Conservation (phyloP, 1,140 invertebrate genomes). For the Drosophila nigromelanica region DNA sequence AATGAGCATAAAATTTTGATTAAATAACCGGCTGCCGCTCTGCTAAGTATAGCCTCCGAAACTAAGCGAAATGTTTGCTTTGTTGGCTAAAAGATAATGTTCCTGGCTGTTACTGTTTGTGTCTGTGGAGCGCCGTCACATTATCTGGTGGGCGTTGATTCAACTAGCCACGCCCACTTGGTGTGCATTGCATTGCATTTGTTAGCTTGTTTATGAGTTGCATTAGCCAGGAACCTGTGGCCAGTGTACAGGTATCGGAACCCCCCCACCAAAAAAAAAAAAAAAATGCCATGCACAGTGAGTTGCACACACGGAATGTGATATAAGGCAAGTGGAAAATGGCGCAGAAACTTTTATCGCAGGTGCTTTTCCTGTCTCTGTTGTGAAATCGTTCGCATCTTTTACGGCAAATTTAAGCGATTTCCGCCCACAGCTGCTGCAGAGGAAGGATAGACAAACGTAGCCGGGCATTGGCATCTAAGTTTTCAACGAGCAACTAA, state of each 20-base stretch:
- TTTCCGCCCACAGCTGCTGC: slow-evolving; percentile 51
- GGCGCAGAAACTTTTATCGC: slow-evolving; percentile 79
- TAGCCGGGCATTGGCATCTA: slow-evolving; percentile 43
- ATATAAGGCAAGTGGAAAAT: slow-evolving; percentile 70
- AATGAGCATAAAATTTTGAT: no score
- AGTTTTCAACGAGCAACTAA: slow-evolving; percentile 65
- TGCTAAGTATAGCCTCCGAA: no score
- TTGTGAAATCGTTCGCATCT: slow-evolving; percentile 36
- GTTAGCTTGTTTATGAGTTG: slow-evolving; percentile 65
- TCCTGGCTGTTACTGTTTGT: background rate
- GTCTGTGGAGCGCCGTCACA: slow-evolving; percentile 53
- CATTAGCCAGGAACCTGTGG: slow-evolving; percentile 37
- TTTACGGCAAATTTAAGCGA: slow-evolving; percentile 59
- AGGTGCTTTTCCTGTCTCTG: slow-evolving; percentile 58
- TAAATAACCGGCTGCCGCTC: no score
- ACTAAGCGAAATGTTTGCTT: background rate
- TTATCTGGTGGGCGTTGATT: slow-evolving; percentile 59
- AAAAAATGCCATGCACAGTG: slow-evolving; percentile 30
- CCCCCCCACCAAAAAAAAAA: slow-evolving; percentile 22
- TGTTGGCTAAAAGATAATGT: no score
- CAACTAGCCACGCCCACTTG: slow-evolving; percentile 42
- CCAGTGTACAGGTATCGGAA: slow-evolving; percentile 17
- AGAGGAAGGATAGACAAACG: slow-evolving; percentile 54
- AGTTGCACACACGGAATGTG: slow-evolving; percentile 23
- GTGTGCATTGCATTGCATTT: slow-evolving; percentile 57